Conservation (phyloP, 2,888 invertebrate species). For the Eristalinus aeneus region DNA sequence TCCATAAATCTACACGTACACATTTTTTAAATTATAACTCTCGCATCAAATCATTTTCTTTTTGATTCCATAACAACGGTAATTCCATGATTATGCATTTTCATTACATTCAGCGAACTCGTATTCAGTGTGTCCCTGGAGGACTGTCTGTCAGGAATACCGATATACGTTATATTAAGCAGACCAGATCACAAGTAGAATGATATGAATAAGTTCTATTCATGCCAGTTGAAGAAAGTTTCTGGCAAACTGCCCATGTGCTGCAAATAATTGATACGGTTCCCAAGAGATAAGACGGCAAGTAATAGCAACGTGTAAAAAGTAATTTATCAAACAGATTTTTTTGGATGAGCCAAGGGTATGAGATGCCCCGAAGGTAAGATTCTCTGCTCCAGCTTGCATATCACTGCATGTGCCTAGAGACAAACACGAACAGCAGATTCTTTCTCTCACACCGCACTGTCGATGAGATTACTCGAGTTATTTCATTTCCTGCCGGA, state of each 20-base stretch:
- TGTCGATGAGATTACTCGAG: constrained; percentile 46
- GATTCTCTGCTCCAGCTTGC: not conserved
- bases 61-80: too few relatives aligned
- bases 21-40: too few relatives aligned
- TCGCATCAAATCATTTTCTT: too few relatives aligned
- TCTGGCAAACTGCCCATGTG: not conserved
- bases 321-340: constrained; percentile 57
- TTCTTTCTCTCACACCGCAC: constrained; percentile 1
- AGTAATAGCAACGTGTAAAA: constrained; percentile 14
- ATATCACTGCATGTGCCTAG: constrained; percentile 20
- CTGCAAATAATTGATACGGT: constrained; percentile 28
- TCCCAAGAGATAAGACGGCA: not conserved
- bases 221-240: not conserved
- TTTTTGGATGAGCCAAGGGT: constrained; percentile 25
- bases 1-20: too few relatives aligned
- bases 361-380: constrained; percentile 29
- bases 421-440: constrained; percentile 27
- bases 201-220: not conserved
- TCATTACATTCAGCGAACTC: too few relatives aligned
- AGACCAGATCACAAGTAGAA: not conserved
- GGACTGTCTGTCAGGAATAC: too few relatives aligned
- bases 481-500: constrained; percentile 56
- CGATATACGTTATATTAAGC: too few relatives aligned
- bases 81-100: too few relatives aligned
- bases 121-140: too few relatives aligned